Percentiles rank a stretch among this genome's conserved stretches.
These are phyloP conservation scores for Steatocranus sp. DNA, from an alignment of 2,797 vertebrate species.

Conservation along the genomic window DNA sequence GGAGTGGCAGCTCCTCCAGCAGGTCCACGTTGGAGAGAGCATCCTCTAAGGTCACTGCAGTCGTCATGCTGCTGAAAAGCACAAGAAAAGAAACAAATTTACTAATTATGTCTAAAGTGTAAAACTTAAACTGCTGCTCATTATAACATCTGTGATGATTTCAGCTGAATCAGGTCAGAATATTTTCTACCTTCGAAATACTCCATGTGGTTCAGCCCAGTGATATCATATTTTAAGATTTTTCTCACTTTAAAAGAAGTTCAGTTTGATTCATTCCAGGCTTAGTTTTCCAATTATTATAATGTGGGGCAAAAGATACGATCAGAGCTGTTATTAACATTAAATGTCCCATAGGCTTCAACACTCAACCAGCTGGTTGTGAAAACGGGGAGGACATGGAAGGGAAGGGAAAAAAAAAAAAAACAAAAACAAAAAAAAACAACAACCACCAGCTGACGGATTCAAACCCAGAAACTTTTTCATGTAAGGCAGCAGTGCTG, in stretches of 20 bases:
- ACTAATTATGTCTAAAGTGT: background rate
- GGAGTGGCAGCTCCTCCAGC: slow-evolving; percentile 96
- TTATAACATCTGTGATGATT: background rate
- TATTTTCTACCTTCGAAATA: background rate
- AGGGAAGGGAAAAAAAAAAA: too few relatives aligned
- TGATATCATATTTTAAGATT: rapidly evolving
- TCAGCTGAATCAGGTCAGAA: background rate
- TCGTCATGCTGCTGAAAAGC: slow-evolving; percentile 79
- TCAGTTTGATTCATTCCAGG: background rate
- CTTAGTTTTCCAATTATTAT: background rate
- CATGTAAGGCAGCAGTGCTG: background rate
- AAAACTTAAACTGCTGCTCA: background rate
- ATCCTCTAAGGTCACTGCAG: slow-evolving; percentile 94
- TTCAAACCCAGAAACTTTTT: background rate
- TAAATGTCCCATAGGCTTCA: background rate
- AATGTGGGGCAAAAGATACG: background rate
- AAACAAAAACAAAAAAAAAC: too few relatives aligned
- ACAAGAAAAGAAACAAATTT: background rate
- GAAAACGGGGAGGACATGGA: too few relatives aligned
- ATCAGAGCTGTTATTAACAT: background rate
- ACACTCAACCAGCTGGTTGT: rapidly evolving
- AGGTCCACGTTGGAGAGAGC: slow-evolving; percentile 98
- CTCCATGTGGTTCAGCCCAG: background rate
- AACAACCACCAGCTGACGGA: too few relatives aligned
- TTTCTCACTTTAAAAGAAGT: background rate